Evolutionary conservation across 1,140 invertebrate species (phyloP).

Genomic region (Watersipora subatra): DNA sequence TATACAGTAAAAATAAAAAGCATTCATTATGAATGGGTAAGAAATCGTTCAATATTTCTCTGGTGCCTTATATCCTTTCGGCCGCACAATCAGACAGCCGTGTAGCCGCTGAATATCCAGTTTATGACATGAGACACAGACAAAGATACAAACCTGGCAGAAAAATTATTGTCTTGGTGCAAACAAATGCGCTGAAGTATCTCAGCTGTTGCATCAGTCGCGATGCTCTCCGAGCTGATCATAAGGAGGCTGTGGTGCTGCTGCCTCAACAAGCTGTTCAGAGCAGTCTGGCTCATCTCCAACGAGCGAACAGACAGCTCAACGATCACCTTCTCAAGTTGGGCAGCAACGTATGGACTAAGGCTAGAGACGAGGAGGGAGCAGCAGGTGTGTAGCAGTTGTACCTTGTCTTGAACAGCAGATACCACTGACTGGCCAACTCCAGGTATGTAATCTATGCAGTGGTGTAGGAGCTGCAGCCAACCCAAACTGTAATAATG

Average conservation of each 20-base stretch:
- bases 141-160: neutral
- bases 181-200: slow-evolving; percentile 62
- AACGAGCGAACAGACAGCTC: slow-evolving; percentile 34
- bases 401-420: slow-evolving; percentile 50
- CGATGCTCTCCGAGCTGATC: slow-evolving; percentile 2
- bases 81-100: too few species aligned
- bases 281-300: slow-evolving; percentile 35
- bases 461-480: slow-evolving; percentile 55
- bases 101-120: too few species aligned
- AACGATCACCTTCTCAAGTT: slow-evolving; percentile 36
- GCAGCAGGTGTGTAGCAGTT: slow-evolving; percentile 58
- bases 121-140: too few species aligned
- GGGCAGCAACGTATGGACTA: slow-evolving; percentile 37
- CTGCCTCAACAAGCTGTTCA: slow-evolving; percentile 31
- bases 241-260: neutral
- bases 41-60: too few species aligned
- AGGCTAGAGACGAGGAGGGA: slow-evolving; percentile 57
- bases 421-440: slow-evolving; percentile 25
- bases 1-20: too few species aligned
- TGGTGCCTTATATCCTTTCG: too few species aligned
- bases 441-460: slow-evolving; percentile 41
- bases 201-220: slow-evolving; percentile 59
- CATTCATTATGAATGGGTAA: too few species aligned
- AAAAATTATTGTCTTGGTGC: slow-evolving; percentile 21
- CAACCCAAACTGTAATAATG: slow-evolving; percentile 48